phyloP scores from a whole-genome alignment of 2,888 invertebrate species.

The Drosophila subquinaria region DNA sequence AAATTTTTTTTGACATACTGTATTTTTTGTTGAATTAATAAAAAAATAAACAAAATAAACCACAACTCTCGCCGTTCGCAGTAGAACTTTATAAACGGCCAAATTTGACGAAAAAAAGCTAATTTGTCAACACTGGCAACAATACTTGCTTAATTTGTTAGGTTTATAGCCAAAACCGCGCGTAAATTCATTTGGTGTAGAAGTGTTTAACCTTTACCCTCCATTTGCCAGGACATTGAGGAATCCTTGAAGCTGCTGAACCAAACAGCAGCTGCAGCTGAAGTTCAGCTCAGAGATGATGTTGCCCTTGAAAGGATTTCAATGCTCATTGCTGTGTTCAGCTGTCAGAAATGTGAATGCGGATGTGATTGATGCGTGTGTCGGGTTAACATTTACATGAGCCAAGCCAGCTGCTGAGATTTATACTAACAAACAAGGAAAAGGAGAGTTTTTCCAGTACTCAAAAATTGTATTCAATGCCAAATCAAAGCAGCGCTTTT shows the following conservation, averaged over 20 bases:
- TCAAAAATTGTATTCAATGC: not conserved
- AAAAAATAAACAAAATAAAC: too few relatives aligned
- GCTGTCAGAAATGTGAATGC: constrained; percentile 43
- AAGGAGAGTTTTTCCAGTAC: not conserved
- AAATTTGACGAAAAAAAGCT: not conserved
- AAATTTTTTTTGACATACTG: too few relatives aligned
- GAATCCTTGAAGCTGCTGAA: not conserved
- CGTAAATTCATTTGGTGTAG: constrained; percentile 9
- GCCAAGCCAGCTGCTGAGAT: constrained; percentile 4
- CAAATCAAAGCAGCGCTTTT: constrained; percentile 17
- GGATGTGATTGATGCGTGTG: constrained; percentile 49
- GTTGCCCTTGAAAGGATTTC: constrained; percentile 45
- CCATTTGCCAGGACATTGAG: constrained; percentile 20
- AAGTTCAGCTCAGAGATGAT: constrained; percentile 25
- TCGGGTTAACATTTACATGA: constrained; percentile 4
- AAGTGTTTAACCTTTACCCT: constrained; percentile 23
- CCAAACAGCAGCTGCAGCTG: constrained; percentile 8
- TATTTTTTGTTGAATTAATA: too few relatives aligned
- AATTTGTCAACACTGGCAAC: not conserved
- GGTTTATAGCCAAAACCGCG: constrained; percentile 31
- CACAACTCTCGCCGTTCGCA: not conserved
- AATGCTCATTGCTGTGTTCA: constrained; percentile 40
- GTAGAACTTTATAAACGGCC: not conserved
- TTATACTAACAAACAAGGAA: not conserved
- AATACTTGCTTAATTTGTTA: constrained; percentile 46